Evolutionary conservation across 1,140 invertebrate species (phyloP).

Genomic region (Berghia stephanieae): DNA sequence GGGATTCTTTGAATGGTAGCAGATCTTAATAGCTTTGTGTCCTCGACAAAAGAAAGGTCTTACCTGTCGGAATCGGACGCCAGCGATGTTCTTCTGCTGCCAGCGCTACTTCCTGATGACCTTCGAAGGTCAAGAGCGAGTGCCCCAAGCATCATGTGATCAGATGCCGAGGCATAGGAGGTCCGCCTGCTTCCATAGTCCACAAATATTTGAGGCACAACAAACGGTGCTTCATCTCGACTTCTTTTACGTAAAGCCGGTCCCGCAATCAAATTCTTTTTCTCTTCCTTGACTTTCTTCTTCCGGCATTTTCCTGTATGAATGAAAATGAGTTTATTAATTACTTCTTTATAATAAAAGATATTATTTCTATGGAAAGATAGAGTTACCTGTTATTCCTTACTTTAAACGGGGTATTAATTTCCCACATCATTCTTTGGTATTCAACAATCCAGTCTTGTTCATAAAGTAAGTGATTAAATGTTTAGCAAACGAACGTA

Average conservation of each 20-base stretch:
- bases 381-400: too few relatives aligned
- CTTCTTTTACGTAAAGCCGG: conserved; percentile 48
- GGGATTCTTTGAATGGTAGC: too few relatives aligned
- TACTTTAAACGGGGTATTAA: too few relatives aligned
- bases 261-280: conserved; percentile 47
- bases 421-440: too few relatives aligned
- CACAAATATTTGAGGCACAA: conserved; percentile 57
- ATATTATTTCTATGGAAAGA: too few relatives aligned
- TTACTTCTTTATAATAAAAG: background rate
- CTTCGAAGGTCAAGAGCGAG: conserved; percentile 44
- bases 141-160: conserved; percentile 46
- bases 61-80: conserved; percentile 45
- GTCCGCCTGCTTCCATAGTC: conserved; percentile 56
- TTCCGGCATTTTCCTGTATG: conserved; percentile 45
- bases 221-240: conserved; percentile 53
- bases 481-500: too few relatives aligned
- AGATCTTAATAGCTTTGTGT: too few relatives aligned
- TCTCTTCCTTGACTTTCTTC: conserved; percentile 48
- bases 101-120: conserved; percentile 48
- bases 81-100: conserved; percentile 51
- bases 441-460: too few relatives aligned
- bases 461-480: too few relatives aligned
- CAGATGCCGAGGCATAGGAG: conserved; percentile 49
- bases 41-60: background rate
- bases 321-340: background rate